phyloP scores from a whole-genome alignment of 64 coral and sea anemone species.

The Montipora cactus region DNA sequence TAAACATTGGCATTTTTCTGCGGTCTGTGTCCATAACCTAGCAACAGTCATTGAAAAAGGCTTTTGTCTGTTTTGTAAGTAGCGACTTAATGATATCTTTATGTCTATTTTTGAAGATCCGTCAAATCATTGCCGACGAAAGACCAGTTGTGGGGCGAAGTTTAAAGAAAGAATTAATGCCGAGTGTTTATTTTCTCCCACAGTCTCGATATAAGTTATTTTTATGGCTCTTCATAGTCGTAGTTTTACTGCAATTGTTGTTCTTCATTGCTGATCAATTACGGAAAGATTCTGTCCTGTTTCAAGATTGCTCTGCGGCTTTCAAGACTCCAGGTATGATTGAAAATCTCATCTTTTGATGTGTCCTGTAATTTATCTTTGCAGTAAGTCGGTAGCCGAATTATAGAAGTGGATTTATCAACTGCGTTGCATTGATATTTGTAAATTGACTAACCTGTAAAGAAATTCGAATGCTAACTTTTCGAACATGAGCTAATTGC shows the following conservation, averaged over 20 bases:
- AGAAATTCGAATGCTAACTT: too few species aligned
- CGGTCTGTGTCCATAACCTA: neutral
- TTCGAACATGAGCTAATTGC: too few species aligned
- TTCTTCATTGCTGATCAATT: slow-evolving; percentile 5
- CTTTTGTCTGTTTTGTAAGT: too few species aligned
- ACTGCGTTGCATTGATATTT: too few species aligned
- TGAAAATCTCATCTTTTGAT: neutral
- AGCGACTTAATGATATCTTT: too few species aligned
- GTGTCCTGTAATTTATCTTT: neutral
- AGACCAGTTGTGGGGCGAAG: neutral
- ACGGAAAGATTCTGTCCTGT: neutral
- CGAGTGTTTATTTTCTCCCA: neutral
- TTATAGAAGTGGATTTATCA: too few species aligned
- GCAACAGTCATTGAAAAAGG: neutral
- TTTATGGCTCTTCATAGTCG: neutral
- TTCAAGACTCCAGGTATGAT: slow-evolving; percentile 5
- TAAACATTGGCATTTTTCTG: neutral
- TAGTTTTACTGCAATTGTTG: slow-evolving; percentile 16
- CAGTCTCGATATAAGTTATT: neutral
- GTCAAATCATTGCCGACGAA: neutral
- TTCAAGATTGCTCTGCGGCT: neutral
- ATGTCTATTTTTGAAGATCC: too few species aligned
- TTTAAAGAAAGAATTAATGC: neutral
- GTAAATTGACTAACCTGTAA: too few species aligned
- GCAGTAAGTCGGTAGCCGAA: too few species aligned